These are phyloP conservation scores for Ctenopoma kingsleyae DNA, from an alignment of 2,797 vertebrate species.

Conservation along the genomic window DNA sequence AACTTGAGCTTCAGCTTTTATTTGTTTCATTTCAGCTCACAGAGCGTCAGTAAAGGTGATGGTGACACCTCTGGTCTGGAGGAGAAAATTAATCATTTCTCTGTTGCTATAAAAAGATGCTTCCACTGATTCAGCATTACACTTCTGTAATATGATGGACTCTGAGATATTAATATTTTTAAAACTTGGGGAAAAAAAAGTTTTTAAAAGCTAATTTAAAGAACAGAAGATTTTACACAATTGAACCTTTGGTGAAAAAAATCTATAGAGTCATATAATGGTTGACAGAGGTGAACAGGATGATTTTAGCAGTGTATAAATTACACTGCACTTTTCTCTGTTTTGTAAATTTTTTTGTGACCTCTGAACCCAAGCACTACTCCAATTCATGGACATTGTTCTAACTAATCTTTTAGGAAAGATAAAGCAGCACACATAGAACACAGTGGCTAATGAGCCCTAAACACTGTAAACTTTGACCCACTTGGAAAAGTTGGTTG, in stretches of 20 bases:
- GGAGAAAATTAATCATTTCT: not conserved
- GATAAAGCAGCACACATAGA: constrained; percentile 14
- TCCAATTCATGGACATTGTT: not conserved
- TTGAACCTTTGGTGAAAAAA: not conserved
- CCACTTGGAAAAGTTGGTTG: constrained; percentile 43
- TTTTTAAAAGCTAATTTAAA: not conserved
- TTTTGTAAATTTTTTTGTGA: constrained; percentile 33
- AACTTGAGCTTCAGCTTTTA: not conserved
- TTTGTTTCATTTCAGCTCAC: not conserved
- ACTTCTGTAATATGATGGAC: too few relatives aligned
- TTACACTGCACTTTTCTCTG: not conserved
- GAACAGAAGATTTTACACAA: not conserved
- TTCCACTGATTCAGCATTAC: not conserved
- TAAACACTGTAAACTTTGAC: constrained; percentile 44
- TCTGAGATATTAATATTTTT: too few relatives aligned
- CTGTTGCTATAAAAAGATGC: not conserved
- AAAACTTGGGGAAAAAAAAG: too few relatives aligned
- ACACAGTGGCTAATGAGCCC: constrained; percentile 9
- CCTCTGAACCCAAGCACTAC: constrained; percentile 1
- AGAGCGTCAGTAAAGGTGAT: not conserved
- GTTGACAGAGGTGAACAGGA: not conserved
- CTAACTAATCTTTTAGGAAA: constrained; percentile 47
- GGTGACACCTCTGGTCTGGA: not conserved
- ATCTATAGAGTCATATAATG: too few relatives aligned
- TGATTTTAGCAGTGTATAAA: not conserved